Conservation (phyloP, 2,888 invertebrate species). For the Eupithecia exiguata region DNA sequence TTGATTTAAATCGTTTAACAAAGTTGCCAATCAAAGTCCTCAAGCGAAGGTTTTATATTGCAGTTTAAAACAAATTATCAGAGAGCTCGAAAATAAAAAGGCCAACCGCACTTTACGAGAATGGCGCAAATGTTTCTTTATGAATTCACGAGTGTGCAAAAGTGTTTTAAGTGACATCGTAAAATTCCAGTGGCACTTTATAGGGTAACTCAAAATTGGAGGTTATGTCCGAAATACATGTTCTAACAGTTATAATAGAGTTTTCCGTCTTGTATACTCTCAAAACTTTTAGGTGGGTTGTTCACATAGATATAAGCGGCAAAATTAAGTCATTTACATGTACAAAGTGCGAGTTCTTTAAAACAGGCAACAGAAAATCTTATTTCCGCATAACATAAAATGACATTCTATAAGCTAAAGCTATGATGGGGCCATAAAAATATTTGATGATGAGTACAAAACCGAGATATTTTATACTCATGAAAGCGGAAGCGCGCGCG, state of each 20-base stretch:
- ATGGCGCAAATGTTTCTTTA: not conserved
- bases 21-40: constrained; percentile 28
- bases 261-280: not conserved
- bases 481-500: not conserved
- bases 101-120: not conserved
- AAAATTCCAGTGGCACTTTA: not conserved
- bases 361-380: not conserved
- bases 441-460: not conserved
- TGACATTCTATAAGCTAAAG: not conserved
- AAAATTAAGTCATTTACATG: not conserved
- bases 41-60: constrained; percentile 27
- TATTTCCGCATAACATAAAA: not conserved
- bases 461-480: not conserved
- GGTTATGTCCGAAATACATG: not conserved
- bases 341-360: not conserved
- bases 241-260: not conserved
- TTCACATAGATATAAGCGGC: not conserved
- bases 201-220: not conserved
- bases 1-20: constrained; percentile 45
- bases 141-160: not conserved
- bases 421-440: not conserved
- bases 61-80: constrained; percentile 5
- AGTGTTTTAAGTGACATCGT: constrained; percentile 14
- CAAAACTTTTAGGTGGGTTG: not conserved
- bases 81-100: not conserved